Evolutionary conservation across 2,888 invertebrate genomes (phyloP).

Genomic region (Stomorhina lunata): DNA sequence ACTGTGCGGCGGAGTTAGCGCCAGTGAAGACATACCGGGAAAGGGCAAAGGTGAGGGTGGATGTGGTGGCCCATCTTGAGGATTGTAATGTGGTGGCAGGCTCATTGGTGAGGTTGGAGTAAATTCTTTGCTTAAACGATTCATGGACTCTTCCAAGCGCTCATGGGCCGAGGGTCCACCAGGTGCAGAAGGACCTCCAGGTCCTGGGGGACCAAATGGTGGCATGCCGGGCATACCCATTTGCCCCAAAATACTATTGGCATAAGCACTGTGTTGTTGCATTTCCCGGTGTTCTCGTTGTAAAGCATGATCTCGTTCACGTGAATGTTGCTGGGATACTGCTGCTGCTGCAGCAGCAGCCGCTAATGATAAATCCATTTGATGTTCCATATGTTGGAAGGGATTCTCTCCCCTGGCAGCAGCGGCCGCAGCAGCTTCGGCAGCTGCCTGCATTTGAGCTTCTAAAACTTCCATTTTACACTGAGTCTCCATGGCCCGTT

Average conservation of each 20-base stretch:
- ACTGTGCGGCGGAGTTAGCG: constrained; percentile 91
- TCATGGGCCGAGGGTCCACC: constrained; percentile 76
- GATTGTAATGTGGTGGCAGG: constrained; percentile 78
- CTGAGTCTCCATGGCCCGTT: constrained; percentile 71
- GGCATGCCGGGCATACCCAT: constrained; percentile 75
- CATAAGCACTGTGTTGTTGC: constrained; percentile 76
- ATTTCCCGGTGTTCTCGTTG: constrained; percentile 73
- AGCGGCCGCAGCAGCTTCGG: constrained; percentile 74
- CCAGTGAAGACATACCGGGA: constrained; percentile 87
- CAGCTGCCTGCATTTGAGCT: constrained; percentile 78
- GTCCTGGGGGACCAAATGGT: constrained; percentile 60
- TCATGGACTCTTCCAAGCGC: constrained; percentile 79
- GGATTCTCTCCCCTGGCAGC: constrained; percentile 75
- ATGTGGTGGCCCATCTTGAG: constrained; percentile 80
- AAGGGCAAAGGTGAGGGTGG: constrained; percentile 85
- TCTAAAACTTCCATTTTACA: constrained; percentile 77
- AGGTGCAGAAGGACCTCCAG: constrained; percentile 51
- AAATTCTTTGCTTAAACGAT: constrained; percentile 78
- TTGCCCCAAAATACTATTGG: constrained; percentile 76
- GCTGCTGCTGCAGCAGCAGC: constrained; percentile 79
- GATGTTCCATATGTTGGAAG: constrained; percentile 79
- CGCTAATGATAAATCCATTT: constrained; percentile 79
- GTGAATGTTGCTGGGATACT: constrained; percentile 74
- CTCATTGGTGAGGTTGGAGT: constrained; percentile 80
- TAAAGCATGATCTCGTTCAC: constrained; percentile 71